Evolutionary conservation across 2,888 invertebrate genomes (phyloP), one percentile per base, ranked within the genome.

Genomic region (Graphium colonna): DNA sequence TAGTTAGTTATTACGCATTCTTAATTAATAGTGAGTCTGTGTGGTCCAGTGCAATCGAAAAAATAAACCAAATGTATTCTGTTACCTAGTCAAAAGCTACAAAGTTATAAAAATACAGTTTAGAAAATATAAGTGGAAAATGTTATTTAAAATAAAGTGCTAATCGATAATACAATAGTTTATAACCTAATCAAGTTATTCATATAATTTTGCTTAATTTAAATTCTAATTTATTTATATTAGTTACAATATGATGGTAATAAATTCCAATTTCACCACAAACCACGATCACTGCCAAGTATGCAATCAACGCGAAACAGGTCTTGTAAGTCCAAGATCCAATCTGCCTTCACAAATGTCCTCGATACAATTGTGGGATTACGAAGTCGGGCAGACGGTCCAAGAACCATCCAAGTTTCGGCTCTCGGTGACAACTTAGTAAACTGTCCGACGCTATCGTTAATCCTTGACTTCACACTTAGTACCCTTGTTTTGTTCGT

Each of bases 371-470:
- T 21, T 7, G 39, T 39, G n/a, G 16, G 12, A 44, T 15, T 40
- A n/a, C 13, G 1, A 36, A 36, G 16, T 36, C 8, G 33, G n/a
- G 8, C 21, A 21, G 7, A 3, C 26, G 17, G 3, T 40, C 7
- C 18, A 4, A 5, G n/a, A 42, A 8, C 10, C 33, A 15, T 1
- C 10, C 41, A 52, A 52, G 26, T 46, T 45, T 13, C 16, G 13
- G 38, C 18, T 16, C 40, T 15, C 12, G 51, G 15, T 41, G 51
- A 33, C 46, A 52, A 33, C 18, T 52, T 41, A 8, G 21, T 21
- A 2, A 36, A 41, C 46, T 46, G n/a, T 7, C 16, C 15, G 21
- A 8, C 16, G 41, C 18, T 46, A 10, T 42, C 36, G 18, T 46
- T 46, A 46, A 52, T 52, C 40, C 33, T 33, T 9, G 15, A 10